Percentiles rank a stretch among this genome's conserved stretches.
phyloP scores from a whole-genome alignment of 2,888 invertebrate genomes.

The Lasioglossum leucozonium region DNA sequence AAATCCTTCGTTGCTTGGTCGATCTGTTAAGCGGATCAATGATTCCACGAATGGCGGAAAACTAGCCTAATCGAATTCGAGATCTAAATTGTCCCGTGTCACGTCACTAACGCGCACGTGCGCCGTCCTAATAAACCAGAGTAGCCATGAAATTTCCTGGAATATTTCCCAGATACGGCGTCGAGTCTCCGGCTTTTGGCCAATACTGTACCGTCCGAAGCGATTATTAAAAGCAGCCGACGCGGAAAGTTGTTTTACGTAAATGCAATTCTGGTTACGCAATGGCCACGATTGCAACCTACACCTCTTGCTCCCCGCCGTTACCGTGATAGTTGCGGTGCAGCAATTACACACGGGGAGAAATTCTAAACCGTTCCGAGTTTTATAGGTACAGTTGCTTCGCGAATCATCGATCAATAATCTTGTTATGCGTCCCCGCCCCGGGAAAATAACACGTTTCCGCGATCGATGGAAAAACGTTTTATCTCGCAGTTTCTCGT shows the following conservation, averaged over 20 bases:
- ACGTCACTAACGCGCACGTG: not conserved
- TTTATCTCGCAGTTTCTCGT: not conserved
- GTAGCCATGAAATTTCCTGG: not conserved
- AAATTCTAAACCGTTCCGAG: not conserved
- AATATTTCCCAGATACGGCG: not conserved
- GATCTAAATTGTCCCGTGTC: not conserved
- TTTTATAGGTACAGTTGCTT: not conserved
- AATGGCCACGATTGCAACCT: constrained; percentile 21
- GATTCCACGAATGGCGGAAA: not conserved
- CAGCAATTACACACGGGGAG: constrained; percentile 10
- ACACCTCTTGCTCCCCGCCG: not conserved
- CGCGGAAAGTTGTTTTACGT: constrained; percentile 33
- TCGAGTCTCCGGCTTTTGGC: not conserved
- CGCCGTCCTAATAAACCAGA: not conserved
- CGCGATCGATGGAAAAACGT: not conserved
- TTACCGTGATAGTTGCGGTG: constrained; percentile 9
- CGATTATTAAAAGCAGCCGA: constrained; percentile 45
- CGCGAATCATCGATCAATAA: not conserved
- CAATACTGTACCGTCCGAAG: constrained; percentile 13
- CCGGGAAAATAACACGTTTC: not conserved
- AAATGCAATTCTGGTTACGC: constrained; percentile 26
- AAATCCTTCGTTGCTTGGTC: not conserved
- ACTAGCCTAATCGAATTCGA: not conserved
- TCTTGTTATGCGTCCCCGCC: not conserved
- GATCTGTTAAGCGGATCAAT: not conserved